These are phyloP conservation scores for Cetonia aurata DNA, from an alignment of 2,888 invertebrate genomes.

Conservation along the genomic window DNA sequence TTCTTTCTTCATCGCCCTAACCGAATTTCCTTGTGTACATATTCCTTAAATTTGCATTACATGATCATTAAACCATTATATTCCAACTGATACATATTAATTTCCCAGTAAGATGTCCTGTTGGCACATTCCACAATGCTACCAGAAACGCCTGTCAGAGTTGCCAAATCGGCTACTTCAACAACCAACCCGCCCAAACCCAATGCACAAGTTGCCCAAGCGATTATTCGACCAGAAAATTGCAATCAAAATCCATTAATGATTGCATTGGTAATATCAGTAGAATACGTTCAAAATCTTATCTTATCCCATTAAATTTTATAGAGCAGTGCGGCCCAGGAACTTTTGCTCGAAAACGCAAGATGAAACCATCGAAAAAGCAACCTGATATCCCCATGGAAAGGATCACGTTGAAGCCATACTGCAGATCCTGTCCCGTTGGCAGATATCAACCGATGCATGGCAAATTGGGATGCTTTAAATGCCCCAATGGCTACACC, in stretches of 20 bases:
- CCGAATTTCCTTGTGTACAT: no score
- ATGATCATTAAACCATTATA: no score
- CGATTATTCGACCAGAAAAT: constrained; percentile 70
- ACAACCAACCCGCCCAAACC: constrained; percentile 69
- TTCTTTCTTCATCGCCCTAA: no score
- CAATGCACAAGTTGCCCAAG: constrained; percentile 72
- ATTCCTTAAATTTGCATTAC: no score
- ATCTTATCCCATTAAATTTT: background rate
- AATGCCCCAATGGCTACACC: constrained; percentile 71
- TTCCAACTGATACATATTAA: no score
- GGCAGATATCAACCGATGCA: constrained; percentile 74
- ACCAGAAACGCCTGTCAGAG: constrained; percentile 70
- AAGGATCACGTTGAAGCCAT: constrained; percentile 69
- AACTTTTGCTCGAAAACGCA: constrained; percentile 63
- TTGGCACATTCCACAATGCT: constrained; percentile 74
- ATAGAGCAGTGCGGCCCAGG: constrained; percentile 73
- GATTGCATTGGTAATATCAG: constrained; percentile 71
- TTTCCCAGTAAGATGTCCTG: constrained; percentile 71
- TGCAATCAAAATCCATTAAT: constrained; percentile 64
- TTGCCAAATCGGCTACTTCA: constrained; percentile 74
- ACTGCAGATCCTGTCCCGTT: constrained; percentile 70
- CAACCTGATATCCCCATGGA: constrained; percentile 57
- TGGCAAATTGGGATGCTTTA: constrained; percentile 70
- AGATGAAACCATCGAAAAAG: constrained; percentile 56
- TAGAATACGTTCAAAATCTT: constrained; percentile 4